Evolutionary conservation across 2,888 invertebrate species (phyloP), one percentile per base, ranked within the genome.

Genomic region (Cistogaster globosa): DNA sequence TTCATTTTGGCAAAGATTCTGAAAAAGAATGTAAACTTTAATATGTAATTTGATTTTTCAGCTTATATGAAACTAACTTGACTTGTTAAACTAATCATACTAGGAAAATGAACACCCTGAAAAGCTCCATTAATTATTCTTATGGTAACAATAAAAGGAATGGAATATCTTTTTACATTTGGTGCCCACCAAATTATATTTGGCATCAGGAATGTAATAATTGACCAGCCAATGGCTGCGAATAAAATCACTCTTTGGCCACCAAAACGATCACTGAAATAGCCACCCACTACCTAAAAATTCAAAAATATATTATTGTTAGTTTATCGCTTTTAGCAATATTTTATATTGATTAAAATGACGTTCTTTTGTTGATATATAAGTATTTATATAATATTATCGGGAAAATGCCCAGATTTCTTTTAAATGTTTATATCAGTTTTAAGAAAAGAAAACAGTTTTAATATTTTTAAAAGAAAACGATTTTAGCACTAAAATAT

Each of bases 31-130:
- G 67, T 11, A 55, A n/a, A 69, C 22, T n/a, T 60, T 42, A 18
- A 68, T 11, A 42, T 42, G 42, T 55, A n/a, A 16, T 14, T 53
- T 18, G n/a, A 45, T 53, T 72, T 55, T 26, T 1, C 16, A 12
- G 7, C n/a, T 48, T 72, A 3, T 62, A 53, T 62, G n/a, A 6
- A 18, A 83, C 89, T 89, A 79, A 92, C 92, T 87, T 92, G 94
- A 88, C 95, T 95, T 63, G 95, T 94, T 71, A 96, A 90, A 89
- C 95, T 95, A 71, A 95, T 95, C 93, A 95, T 94, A 88, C 95
- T 94, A 68, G 96, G 96, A 91, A 95, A 95, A 91, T 95, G 95
- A 60, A 95, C 94, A 72, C 95, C 93, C 86, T 96, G 95, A 88
- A 94, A 94, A n/a, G 95, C 94, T 65, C 96, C 96, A 88, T 95